Conservation (phyloP, 1,140 invertebrate genomes). For the Melanaphis sacchari region DNA sequence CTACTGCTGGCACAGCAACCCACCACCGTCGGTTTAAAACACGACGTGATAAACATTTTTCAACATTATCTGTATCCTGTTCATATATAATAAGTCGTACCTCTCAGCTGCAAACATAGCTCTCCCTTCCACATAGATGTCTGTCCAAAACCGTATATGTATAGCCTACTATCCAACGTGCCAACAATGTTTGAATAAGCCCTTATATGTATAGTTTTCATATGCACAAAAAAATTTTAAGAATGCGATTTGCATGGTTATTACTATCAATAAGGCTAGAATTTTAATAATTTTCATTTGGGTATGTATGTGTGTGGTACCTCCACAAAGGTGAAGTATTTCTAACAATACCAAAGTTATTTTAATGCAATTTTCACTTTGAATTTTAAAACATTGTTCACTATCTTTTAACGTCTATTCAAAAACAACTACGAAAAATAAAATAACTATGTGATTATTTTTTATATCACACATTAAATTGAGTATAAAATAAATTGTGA, state of each 20-base stretch:
- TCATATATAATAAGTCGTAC: not conserved
- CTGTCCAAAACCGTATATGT: not conserved
- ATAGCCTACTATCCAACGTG: not conserved
- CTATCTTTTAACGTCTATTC: not conserved
- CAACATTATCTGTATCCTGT: not conserved
- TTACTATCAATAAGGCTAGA: not conserved
- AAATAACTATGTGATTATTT: too few relatives aligned
- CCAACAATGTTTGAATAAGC: not conserved
- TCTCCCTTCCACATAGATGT: not conserved
- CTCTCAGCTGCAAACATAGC: not conserved
- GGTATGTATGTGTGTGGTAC: not conserved
- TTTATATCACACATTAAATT: not conserved
- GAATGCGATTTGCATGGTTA: not conserved
- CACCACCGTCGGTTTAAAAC: not conserved
- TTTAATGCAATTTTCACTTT: not conserved
- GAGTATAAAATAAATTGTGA: not conserved
- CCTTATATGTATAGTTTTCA: not conserved
- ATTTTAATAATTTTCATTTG: not conserved
- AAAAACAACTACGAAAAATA: not conserved
- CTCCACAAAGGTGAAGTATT: not conserved
- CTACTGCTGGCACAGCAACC: not conserved
- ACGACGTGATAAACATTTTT: constrained; percentile 14
- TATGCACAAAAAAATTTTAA: not conserved
- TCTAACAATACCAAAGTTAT: not conserved
- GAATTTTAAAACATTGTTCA: not conserved